A percentile compares a stretch with the other conserved stretches of the same genome.
phyloP scores from a whole-genome alignment of 2,113 vertebrate species.

The Muntiacus muntjak region DNA sequence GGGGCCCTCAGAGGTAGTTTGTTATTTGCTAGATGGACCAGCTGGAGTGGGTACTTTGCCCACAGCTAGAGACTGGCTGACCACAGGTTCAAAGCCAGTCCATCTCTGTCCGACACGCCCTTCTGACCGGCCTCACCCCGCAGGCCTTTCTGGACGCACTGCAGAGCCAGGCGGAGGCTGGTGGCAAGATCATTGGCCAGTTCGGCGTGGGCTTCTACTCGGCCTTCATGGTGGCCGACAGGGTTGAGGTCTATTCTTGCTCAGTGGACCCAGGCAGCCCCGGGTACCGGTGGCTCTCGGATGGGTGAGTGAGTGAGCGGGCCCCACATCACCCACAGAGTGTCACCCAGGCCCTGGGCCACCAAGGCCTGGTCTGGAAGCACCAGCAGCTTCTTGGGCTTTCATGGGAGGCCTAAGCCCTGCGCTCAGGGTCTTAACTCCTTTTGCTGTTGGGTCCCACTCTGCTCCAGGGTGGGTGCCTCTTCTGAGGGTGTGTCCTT shows the following conservation, averaged over 20 bases:
- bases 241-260: slow-evolving; percentile 92
- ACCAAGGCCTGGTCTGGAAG: not conserved
- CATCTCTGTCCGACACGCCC: accelerated
- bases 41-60: not conserved
- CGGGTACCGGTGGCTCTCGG: slow-evolving; percentile 93
- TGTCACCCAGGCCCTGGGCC: not conserved
- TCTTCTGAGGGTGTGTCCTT: not conserved
- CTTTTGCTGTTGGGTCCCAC: not conserved
- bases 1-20: not conserved
- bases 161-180: slow-evolving; percentile 90
- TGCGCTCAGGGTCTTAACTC: not conserved
- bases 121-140: not conserved
- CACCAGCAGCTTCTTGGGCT: not conserved
- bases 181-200: slow-evolving; percentile 95
- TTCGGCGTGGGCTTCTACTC: slow-evolving; percentile 99
- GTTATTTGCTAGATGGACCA: not conserved
- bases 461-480: not conserved
- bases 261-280: slow-evolving; percentile 78
- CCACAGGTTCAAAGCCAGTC: not conserved
- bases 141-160: slow-evolving; percentile 94
- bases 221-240: slow-evolving; percentile 95
- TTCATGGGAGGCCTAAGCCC: not conserved
- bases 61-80: not conserved
- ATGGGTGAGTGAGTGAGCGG: slow-evolving; percentile 85
- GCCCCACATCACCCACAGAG: accelerated